Evolutionary conservation across 2,113 vertebrate genomes (phyloP), one percentile per base, ranked within the genome.

Genomic region (Bos javanicus): DNA sequence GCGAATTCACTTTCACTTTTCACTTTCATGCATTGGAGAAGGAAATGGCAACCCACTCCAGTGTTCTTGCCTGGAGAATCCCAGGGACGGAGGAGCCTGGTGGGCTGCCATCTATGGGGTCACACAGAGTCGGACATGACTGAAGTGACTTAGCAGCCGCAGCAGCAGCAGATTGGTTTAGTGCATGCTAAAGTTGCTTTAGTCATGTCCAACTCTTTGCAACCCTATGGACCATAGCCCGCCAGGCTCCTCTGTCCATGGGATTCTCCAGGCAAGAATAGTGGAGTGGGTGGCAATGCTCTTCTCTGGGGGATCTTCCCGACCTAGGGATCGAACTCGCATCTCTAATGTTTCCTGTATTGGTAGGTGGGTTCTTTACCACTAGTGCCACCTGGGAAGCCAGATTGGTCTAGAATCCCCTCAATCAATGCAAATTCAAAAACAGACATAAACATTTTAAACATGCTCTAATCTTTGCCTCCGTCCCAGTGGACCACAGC

Each of bases 241-340:
- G 0, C 67, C n/a, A 71, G n/a, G 19, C n/a, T 39, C 4, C 67
- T 39, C 67, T 39, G 67, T 39, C 67, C 67, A 6, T 23, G 67
- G 10, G n/a, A 39, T 21, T 71, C 67, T 71, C 19, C 67, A 71
- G n/a, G 67, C 36, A 71, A 39, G n/a, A 71, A 39, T 11, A 71
- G 5, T 23, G n/a, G 67, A 71, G n/a, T 6, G 19, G 2, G 67
- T 71, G 36, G n/a, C n/a, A 10, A 3, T 3, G 67, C 7, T 33
- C 60, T 33, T 30, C 60, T 71, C n/a, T 19, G 39, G 5, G 10
- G 19, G n/a, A 71, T 71, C 67, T 23, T 71, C 19, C n/a, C 10
- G 0, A 71, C 19, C n/a, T 71, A 71, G 10, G 19, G 67, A 39
- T 71, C 1, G 0, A 71, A 71, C n/a, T 71, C n/a, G 2, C 19